phyloP scores from a whole-genome alignment of 2,797 vertebrate species.

The Anguilla pacifica region DNA sequence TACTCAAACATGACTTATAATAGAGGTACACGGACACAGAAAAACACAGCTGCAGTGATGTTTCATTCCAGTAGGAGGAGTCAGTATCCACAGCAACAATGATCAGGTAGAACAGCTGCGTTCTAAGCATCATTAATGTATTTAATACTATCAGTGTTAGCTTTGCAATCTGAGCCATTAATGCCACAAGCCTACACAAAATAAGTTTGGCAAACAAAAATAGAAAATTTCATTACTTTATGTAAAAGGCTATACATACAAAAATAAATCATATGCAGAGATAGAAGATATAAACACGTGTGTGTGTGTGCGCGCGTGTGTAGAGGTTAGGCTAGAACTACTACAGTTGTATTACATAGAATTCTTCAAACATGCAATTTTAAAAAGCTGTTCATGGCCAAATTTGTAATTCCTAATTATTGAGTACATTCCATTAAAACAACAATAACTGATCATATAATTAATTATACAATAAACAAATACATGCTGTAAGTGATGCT shows the following conservation, averaged over 20 bases:
- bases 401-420: not conserved
- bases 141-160: not conserved
- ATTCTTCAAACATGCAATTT: not conserved
- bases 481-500: not conserved
- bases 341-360: not conserved
- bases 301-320: not conserved
- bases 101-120: not conserved
- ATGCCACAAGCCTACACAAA: not conserved
- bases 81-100: slow-evolving; percentile 47
- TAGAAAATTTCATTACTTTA: not conserved
- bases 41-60: slow-evolving; percentile 27
- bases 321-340: no score
- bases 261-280: not conserved
- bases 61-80: slow-evolving; percentile 63
- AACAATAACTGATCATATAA: not conserved
- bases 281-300: not conserved
- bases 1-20: not conserved
- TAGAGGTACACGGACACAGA: not conserved
- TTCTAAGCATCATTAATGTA: not conserved
- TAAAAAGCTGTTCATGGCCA: not conserved
- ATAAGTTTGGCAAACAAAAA: not conserved
- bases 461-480: not conserved
- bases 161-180: not conserved
- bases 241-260: not conserved
- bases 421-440: not conserved